Conservation (phyloP, 2,888 invertebrate genomes). For the Aelia acuminata region DNA sequence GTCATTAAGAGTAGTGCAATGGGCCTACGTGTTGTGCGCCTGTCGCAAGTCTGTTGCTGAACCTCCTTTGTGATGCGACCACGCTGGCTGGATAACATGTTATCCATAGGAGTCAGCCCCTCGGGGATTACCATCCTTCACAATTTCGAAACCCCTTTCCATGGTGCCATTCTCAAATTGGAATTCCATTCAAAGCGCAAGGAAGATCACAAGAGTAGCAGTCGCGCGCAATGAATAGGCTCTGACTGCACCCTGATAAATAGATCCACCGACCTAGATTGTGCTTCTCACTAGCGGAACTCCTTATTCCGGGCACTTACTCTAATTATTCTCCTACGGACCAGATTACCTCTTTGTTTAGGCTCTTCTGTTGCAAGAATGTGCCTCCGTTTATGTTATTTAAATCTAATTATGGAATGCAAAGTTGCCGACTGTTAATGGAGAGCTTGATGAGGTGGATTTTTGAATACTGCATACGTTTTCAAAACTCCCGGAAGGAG, state of each 20-base stretch:
- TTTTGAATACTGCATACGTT: neutral
- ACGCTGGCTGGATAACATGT: too few relatives aligned
- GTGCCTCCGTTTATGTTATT: neutral
- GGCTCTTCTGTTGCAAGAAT: neutral
- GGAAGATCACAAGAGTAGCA: neutral
- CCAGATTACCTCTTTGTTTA: neutral
- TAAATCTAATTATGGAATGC: neutral
- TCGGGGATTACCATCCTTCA: neutral
- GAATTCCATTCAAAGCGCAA: neutral
- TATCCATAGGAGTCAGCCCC: neutral
- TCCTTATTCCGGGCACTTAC: slow-evolving; percentile 4
- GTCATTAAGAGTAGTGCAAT: neutral
- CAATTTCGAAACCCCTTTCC: neutral
- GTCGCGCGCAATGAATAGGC: neutral
- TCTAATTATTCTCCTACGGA: neutral
- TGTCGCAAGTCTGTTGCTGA: slow-evolving; percentile 10
- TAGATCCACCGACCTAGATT: slow-evolving; percentile 8
- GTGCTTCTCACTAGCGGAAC: neutral
- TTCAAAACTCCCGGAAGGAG: neutral
- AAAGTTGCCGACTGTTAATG: neutral
- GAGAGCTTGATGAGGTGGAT: neutral
- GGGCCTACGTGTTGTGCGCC: neutral
- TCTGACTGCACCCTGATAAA: neutral
- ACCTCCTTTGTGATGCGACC: neutral
- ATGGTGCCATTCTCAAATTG: neutral